These are phyloP conservation scores for Harpalus rufipes DNA, from an alignment of 2,888 invertebrate genomes.

Conservation along the genomic window DNA sequence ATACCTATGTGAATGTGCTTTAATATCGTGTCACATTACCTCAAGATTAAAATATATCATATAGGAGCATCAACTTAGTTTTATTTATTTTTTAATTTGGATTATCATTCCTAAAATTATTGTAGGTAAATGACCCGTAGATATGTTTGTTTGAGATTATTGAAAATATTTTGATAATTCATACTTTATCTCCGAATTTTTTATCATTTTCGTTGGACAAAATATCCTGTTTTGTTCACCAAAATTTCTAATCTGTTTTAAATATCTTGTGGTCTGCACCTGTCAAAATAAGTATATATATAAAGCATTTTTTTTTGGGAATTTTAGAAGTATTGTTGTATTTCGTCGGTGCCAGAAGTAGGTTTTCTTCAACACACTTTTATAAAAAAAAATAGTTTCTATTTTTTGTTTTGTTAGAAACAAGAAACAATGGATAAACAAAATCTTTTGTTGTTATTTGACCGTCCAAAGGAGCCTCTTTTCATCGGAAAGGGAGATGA, in stretches of 20 bases:
- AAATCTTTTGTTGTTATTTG: slow-evolving; percentile 84
- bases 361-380: neutral
- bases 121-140: neutral
- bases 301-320: neutral
- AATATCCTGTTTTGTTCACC: slow-evolving; percentile 47
- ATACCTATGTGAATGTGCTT: too few relatives aligned
- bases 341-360: slow-evolving; percentile 9
- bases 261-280: slow-evolving; percentile 1
- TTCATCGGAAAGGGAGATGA: slow-evolving; percentile 88
- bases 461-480: slow-evolving; percentile 87
- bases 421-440: slow-evolving; percentile 74
- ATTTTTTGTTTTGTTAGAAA: slow-evolving; percentile 6
- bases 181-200: neutral
- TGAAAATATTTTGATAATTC: neutral
- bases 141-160: neutral
- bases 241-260: slow-evolving; percentile 16
- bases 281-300: slow-evolving; percentile 28
- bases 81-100: neutral
- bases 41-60: too few relatives aligned
- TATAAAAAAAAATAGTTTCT: neutral
- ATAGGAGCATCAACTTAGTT: too few relatives aligned
- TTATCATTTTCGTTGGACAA: neutral
- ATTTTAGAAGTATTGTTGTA: neutral
- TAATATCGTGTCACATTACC: too few relatives aligned
- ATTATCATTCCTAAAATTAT: neutral